Conservation (phyloP, 2,888 invertebrate species). For the Rotaria sp. region DNA sequence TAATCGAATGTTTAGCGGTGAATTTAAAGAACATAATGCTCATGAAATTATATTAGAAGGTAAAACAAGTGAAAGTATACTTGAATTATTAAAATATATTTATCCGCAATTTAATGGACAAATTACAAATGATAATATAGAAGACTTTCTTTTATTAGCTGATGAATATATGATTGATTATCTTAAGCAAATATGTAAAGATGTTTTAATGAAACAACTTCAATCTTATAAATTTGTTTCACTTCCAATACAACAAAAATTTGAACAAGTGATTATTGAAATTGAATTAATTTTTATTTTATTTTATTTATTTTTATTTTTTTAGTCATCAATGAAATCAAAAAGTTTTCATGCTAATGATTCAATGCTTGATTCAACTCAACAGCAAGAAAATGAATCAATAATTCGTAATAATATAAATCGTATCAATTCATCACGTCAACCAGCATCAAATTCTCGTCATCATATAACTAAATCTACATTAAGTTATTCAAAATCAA, state of each 20-base stretch:
- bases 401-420: neutral
- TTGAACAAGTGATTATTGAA: neutral
- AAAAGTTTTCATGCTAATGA: neutral
- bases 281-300: neutral
- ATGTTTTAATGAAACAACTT: neutral
- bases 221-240: neutral
- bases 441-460: neutral
- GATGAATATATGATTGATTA: slow-evolving; percentile 14
- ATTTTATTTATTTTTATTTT: neutral
- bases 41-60: neutral
- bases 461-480: neutral
- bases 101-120: neutral
- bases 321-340: neutral
- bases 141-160: neutral
- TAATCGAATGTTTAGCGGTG: neutral
- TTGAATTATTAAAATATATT: slow-evolving; percentile 1
- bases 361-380: neutral
- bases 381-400: neutral
- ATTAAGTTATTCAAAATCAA: neutral
- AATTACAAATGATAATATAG: neutral
- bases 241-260: neutral
- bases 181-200: neutral
- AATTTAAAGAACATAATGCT: neutral
- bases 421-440: neutral
- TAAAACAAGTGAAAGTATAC: neutral